phyloP scores from a whole-genome alignment of 2,113 vertebrate species.

The Camelus dromedarius region DNA sequence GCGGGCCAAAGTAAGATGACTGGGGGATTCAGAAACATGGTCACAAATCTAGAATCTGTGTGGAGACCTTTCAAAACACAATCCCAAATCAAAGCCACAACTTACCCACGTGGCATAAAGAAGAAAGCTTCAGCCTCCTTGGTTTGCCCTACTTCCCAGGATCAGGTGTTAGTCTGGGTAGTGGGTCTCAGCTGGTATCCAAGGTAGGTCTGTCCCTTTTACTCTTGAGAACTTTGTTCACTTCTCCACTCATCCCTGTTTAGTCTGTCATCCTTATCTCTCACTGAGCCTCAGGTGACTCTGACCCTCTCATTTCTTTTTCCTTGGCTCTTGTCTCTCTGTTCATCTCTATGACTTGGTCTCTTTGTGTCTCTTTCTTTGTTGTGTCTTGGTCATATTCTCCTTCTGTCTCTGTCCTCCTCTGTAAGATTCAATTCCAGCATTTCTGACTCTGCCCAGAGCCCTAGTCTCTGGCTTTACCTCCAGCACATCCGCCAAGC shows the following conservation, averaged over 20 bases:
- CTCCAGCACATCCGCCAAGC: too few species aligned
- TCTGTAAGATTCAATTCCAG: accelerated
- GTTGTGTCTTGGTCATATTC: background rate
- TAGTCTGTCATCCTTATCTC: too few species aligned
- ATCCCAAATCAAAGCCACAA: background rate
- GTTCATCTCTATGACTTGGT: background rate
- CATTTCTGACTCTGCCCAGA: background rate
- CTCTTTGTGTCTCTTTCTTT: background rate
- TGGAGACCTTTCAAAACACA: background rate
- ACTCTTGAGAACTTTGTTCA: background rate
- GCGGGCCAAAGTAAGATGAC: background rate
- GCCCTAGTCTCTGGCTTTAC: background rate
- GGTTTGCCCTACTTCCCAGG: background rate
- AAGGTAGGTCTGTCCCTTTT: too few species aligned
- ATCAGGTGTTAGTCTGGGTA: background rate
- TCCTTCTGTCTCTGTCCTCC: background rate
- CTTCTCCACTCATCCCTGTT: background rate
- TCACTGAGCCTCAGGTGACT: background rate
- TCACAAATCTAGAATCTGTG: background rate
- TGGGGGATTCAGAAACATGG: background rate
- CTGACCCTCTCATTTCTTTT: background rate
- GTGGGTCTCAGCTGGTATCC: background rate
- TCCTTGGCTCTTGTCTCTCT: background rate
- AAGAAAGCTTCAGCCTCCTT: background rate
- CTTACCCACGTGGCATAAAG: background rate